Conservation (phyloP, 2,113 vertebrate species). For the Bujurquina vittata region DNA sequence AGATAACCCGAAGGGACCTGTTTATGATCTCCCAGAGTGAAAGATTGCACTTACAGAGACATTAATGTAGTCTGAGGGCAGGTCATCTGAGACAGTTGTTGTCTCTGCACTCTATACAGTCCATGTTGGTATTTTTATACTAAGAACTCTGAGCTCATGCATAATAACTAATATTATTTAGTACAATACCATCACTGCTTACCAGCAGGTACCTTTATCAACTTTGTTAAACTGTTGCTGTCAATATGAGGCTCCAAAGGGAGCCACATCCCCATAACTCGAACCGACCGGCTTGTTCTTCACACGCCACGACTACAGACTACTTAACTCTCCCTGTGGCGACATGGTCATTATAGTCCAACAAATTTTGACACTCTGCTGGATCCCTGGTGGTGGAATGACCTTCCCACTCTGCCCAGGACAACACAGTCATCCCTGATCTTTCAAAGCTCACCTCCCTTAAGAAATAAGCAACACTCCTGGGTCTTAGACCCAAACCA, state of each 20-base stretch:
- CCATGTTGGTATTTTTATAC: neutral
- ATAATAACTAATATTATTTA: neutral
- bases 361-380: slow-evolving; percentile 8
- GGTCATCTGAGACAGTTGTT: neutral
- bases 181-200: neutral
- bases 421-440: neutral
- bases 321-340: slow-evolving; percentile 38
- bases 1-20: neutral
- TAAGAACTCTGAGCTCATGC: neutral
- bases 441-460: slow-evolving; percentile 1
- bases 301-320: slow-evolving; percentile 24
- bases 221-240: neutral
- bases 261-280: slow-evolving; percentile 12
- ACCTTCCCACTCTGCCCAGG: slow-evolving; percentile 32
- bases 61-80: neutral
- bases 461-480: neutral
- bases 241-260: neutral
- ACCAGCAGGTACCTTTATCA: neutral
- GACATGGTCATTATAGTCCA: slow-evolving; percentile 28
- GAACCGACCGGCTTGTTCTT: slow-evolving; percentile 17
- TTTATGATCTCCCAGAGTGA: neutral
- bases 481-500: neutral
- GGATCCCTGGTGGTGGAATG: slow-evolving; percentile 25
- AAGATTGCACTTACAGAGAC: neutral
- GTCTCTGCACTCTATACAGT: neutral